Conservation (phyloP, 2,797 vertebrate genomes). For the Bovichtus diacanthus region DNA sequence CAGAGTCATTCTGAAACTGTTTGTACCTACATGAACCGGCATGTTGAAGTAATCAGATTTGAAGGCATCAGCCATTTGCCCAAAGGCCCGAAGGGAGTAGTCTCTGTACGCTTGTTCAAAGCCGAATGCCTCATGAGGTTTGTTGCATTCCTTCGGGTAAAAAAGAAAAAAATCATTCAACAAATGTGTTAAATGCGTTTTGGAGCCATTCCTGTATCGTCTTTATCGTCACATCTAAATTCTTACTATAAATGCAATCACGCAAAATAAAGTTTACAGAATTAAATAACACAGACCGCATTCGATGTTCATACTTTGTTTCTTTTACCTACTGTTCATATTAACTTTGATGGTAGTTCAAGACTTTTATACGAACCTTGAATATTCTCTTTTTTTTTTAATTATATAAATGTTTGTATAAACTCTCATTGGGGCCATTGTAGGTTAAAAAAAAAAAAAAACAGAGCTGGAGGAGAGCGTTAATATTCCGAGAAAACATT, state of each 20-base stretch:
- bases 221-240: too few relatives aligned
- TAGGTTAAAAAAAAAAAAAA: too few relatives aligned
- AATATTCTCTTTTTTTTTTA: not conserved
- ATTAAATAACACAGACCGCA: too few relatives aligned
- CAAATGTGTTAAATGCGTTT: constrained; percentile 1
- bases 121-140: constrained; percentile 97
- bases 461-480: too few relatives aligned
- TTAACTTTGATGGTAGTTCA: too few relatives aligned
- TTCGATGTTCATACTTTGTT: too few relatives aligned
- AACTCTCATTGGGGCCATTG: too few relatives aligned
- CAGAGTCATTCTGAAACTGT: not conserved
- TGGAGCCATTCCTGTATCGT: not conserved
- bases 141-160: constrained; percentile 90
- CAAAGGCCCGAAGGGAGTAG: constrained; percentile 95
- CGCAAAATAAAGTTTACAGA: too few relatives aligned
- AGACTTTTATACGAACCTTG: too few relatives aligned
- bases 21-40: constrained; percentile 94
- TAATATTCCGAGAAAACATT: too few relatives aligned
- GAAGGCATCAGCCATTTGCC: constrained; percentile 98
- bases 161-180: not conserved
- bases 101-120: constrained; percentile 96
- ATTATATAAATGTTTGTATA: not conserved
- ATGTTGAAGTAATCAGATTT: constrained; percentile 99
- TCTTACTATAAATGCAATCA: too few relatives aligned
- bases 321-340: too few relatives aligned